Evolutionary conservation across 1,140 invertebrate species (phyloP), one percentile per base, ranked within the genome.

Genomic region (Ptiloglossa arizonensis): DNA sequence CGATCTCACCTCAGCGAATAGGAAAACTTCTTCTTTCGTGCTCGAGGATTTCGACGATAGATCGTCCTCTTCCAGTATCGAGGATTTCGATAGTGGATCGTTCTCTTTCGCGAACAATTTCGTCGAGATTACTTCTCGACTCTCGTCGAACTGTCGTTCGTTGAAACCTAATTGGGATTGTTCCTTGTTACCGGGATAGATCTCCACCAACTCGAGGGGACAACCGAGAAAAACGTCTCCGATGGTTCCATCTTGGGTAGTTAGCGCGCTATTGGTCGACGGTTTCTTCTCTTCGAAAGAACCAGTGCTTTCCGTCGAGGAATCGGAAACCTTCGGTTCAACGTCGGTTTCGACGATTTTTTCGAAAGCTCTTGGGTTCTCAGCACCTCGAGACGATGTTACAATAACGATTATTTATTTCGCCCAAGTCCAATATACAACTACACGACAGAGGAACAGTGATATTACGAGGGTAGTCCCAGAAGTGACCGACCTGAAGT

Each of bases 151-250:
- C 0, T 8, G 8, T 1, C 0, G 3, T 24, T 8, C 4, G 8
- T n/a, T 6, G 0, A 27, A 46, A 38, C 35, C 11, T 22, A 38
- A 6, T 19, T n/a, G 15, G 0, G 2, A 1, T 5, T 59, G 5
- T 5, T 74, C 29, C 29, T 50, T 76, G 5, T 35, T 46, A 11
- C 11, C 52, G 2, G 63, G 41, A 22, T 66, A 74, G 35, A 74
- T 64, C 6, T 74, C 54, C 2, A 68, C 44, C n/a, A 69, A 38
- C 35, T 76, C 54, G 9, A 76, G n/a, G 0, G 73, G 73, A 57
- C 32, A 41, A 17, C 3, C 48, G 0, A 59, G 13, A 17, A 38
- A 15, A n/a, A 22, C 5, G 5, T 38, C 41, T 2, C 29, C 64
- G 0, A 59, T 27, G 8, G 2, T 8, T 54, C 24, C 27, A 0